Conservation (phyloP, 2,888 invertebrate genomes). For the Lycia hirtaria region DNA sequence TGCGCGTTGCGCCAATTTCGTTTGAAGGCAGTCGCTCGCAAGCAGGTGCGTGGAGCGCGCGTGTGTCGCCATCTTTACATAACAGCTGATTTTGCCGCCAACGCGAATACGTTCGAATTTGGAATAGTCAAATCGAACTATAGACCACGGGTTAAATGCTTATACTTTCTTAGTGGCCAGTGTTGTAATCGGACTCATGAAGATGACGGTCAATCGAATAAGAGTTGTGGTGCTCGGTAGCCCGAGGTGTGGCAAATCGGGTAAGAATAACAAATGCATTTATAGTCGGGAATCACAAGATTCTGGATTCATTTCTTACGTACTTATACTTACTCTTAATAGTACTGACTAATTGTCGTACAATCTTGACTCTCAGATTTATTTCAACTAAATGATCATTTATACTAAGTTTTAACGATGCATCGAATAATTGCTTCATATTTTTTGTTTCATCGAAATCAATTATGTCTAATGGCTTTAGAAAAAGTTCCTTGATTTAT, state of each 20-base stretch:
- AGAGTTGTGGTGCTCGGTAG: constrained; percentile 91
- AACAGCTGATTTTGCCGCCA: constrained; percentile 72
- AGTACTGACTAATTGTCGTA: constrained; percentile 46
- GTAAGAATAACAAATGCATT: constrained; percentile 77
- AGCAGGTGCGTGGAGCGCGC: constrained; percentile 81
- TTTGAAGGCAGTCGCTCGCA: constrained; percentile 78
- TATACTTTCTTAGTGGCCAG: constrained; percentile 48
- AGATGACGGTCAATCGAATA: constrained; percentile 92
- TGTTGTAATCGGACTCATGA: constrained; percentile 74
- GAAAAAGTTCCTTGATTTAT: constrained; percentile 68
- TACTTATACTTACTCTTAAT: constrained; percentile 45
- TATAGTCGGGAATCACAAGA: constrained; percentile 20
- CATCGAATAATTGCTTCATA: constrained; percentile 51
- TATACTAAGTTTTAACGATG: constrained; percentile 57
- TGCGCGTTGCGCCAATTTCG: constrained; percentile 76
- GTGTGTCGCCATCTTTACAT: constrained; percentile 70
- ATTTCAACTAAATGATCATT: constrained; percentile 37
- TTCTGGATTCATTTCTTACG: no score
- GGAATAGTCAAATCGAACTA: constrained; percentile 44
- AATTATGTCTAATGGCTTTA: constrained; percentile 72
- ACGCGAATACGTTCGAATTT: constrained; percentile 60
- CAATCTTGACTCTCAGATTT: constrained; percentile 15
- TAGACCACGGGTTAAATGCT: constrained; percentile 53
- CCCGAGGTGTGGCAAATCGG: constrained; percentile 91
- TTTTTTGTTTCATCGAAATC: constrained; percentile 63